A percentile compares a stretch with the other conserved stretches of the same genome.
phyloP scores from a whole-genome alignment of 2,888 invertebrate genomes.

The Athalia cordata region DNA sequence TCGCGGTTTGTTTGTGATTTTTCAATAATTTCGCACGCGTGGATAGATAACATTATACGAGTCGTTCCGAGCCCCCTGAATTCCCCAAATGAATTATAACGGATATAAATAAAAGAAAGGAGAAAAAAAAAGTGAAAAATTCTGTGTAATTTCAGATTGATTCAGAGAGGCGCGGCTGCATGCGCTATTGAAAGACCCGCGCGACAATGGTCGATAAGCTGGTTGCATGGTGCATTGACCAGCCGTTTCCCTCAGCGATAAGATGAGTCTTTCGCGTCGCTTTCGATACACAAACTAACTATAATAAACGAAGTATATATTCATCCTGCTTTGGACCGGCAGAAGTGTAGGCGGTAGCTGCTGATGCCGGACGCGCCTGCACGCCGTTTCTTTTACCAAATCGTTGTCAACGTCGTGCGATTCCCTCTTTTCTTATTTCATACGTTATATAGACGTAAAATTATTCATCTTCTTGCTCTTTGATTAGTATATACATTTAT shows the following conservation, averaged over 20 bases:
- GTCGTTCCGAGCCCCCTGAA: too few relatives aligned
- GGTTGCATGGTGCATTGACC: constrained; percentile 64
- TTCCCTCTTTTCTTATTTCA: constrained; percentile 19
- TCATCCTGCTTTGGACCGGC: constrained; percentile 57
- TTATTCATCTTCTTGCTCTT: too few relatives aligned
- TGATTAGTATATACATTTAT: too few relatives aligned
- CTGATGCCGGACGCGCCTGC: constrained; percentile 40
- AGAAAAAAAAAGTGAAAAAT: neutral
- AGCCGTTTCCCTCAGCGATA: constrained; percentile 63
- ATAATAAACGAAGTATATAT: constrained; percentile 50
- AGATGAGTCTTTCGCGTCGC: constrained; percentile 56
- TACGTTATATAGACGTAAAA: neutral
- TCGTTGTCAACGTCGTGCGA: constrained; percentile 49
- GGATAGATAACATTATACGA: too few relatives aligned
- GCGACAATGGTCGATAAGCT: constrained; percentile 50
- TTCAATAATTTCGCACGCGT: too few relatives aligned
- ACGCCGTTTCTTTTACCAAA: constrained; percentile 44
- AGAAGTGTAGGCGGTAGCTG: constrained; percentile 54
- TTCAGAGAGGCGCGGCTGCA: constrained; percentile 20
- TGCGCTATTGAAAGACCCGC: constrained; percentile 31
- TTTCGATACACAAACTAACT: constrained; percentile 53
- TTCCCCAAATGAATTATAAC: neutral
- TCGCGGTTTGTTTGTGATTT: too few relatives aligned
- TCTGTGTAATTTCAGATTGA: neutral
- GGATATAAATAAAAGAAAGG: neutral